These are phyloP conservation scores for Megamerina dolium DNA, from an alignment of 2,888 invertebrate species.

Conservation along the genomic window DNA sequence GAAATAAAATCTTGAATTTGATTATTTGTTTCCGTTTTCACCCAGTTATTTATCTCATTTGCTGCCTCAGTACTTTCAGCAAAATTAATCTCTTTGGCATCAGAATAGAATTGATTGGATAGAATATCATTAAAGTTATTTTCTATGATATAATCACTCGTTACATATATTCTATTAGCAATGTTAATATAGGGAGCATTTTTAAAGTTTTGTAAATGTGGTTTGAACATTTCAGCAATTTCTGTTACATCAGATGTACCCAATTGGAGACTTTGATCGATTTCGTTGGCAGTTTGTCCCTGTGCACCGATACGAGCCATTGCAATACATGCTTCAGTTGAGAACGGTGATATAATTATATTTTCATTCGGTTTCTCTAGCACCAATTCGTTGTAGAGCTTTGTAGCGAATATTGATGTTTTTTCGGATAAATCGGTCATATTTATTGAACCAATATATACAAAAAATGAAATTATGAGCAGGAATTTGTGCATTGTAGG, in stretches of 20 bases:
- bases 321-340: slow-evolving; percentile 65
- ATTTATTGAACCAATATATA: too few relatives aligned
- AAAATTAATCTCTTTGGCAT: slow-evolving; percentile 62
- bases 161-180: slow-evolving; percentile 70
- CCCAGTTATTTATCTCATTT: slow-evolving; percentile 72
- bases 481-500: too few relatives aligned
- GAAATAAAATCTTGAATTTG: slow-evolving; percentile 73
- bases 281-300: slow-evolving; percentile 57
- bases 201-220: too few relatives aligned
- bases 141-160: slow-evolving; percentile 54
- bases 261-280: slow-evolving; percentile 55
- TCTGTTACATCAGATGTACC: slow-evolving; percentile 31
- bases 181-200: too few relatives aligned
- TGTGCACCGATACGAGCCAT: slow-evolving; percentile 68
- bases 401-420: slow-evolving; percentile 25
- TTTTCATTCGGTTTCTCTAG: slow-evolving; percentile 54
- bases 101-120: slow-evolving; percentile 59
- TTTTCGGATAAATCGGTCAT: slow-evolving; percentile 62
- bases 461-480: too few relatives aligned
- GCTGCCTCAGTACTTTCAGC: slow-evolving; percentile 50
- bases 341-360: slow-evolving; percentile 68
- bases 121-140: slow-evolving; percentile 56
- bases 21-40: slow-evolving; percentile 69
- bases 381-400: slow-evolving; percentile 23
- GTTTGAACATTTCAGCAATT: slow-evolving; percentile 37